Conservation (phyloP, 2,113 vertebrate species). For the Prinia subflava region DNA sequence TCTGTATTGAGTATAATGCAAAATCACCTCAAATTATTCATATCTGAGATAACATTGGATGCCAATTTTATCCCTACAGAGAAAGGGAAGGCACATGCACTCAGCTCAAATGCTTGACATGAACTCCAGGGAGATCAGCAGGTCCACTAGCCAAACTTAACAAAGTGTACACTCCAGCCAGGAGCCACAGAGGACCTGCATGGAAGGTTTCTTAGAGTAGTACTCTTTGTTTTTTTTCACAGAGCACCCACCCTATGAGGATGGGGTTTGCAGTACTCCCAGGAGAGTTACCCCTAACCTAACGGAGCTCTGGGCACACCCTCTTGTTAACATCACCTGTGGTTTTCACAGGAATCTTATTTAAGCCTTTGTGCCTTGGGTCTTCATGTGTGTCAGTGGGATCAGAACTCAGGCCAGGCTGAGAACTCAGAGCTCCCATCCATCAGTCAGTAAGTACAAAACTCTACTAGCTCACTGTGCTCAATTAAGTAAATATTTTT, state of each 20-base stretch:
- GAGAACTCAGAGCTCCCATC: not conserved
- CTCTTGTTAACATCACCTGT: not conserved
- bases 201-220: not conserved
- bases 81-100: not conserved
- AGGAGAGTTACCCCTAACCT: not conserved
- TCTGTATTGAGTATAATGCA: not conserved
- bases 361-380: not conserved
- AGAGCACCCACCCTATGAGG: not conserved
- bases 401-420: not conserved
- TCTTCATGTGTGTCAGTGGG: not conserved
- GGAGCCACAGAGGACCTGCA: not conserved
- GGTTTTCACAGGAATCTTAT: not conserved
- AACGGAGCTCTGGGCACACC: not conserved
- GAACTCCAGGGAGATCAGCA: not conserved
- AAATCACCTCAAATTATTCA: not conserved
- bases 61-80: fast-evolving
- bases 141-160: not conserved
- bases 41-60: not conserved
- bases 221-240: not conserved
- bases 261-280: not conserved
- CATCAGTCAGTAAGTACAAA: not conserved
- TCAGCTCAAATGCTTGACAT: not conserved
- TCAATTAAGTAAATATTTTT: not conserved
- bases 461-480: not conserved
- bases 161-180: not conserved